Conservation (phyloP, 2,888 invertebrate species). For the Ceriagrion tenellum region DNA sequence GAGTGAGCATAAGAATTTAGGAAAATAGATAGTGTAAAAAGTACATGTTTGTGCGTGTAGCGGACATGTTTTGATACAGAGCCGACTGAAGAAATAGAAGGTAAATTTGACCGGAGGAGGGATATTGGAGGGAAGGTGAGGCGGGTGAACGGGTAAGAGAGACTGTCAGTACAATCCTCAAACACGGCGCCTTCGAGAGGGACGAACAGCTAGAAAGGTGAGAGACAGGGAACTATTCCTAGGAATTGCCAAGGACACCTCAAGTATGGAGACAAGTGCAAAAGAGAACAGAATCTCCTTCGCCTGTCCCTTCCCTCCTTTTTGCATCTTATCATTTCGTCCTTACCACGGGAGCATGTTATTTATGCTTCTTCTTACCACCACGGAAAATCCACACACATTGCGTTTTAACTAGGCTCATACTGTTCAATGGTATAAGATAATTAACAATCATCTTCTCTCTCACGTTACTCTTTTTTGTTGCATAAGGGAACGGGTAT, state of each 20-base stretch:
- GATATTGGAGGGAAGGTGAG: too few relatives aligned
- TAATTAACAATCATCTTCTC: too few relatives aligned
- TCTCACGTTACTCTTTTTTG: too few relatives aligned
- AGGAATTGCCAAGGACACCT: background rate
- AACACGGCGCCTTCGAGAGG: background rate
- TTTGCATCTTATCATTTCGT: background rate
- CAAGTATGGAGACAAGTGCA: too few relatives aligned
- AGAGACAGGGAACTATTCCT: background rate
- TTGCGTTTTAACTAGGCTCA: background rate
- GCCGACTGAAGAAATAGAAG: background rate
- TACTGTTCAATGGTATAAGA: too few relatives aligned
- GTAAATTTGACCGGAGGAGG: background rate
- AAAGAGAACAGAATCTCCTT: background rate
- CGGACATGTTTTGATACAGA: background rate
- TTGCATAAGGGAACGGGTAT: too few relatives aligned
- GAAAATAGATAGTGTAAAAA: too few relatives aligned
- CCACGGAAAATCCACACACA: background rate
- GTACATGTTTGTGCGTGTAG: too few relatives aligned
- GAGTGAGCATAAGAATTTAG: too few relatives aligned
- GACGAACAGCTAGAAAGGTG: background rate
- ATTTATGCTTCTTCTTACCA: too few relatives aligned
- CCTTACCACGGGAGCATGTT: background rate
- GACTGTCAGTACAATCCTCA: conserved; percentile 51
- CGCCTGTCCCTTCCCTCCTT: background rate
- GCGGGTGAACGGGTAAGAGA: background rate